Evolutionary conservation across 2,888 invertebrate species (phyloP).

Genomic region (Odontothrips loti): DNA sequence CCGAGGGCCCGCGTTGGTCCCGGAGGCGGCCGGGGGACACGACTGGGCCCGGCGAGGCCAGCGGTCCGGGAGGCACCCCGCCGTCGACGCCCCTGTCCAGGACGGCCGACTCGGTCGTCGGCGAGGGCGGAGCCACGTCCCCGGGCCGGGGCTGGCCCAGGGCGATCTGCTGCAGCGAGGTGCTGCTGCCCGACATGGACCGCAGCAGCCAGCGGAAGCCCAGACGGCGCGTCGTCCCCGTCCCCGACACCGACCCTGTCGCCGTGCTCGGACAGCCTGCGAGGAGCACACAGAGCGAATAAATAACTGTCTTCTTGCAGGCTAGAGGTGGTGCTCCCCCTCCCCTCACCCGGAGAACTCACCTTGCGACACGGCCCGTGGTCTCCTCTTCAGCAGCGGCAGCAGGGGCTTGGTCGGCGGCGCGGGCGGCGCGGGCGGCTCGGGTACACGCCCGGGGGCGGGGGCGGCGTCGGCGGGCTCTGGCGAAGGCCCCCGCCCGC

Average conservation of each 20-base stretch:
- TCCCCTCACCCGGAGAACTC: constrained; percentile 45
- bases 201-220: constrained; percentile 10
- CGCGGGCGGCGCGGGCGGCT: constrained; percentile 27
- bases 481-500: constrained; percentile 42
- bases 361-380: constrained; percentile 49
- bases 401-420: constrained; percentile 34
- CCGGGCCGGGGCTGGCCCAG: constrained; percentile 66
- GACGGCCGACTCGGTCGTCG: constrained; percentile 31
- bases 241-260: neutral
- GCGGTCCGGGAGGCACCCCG: constrained; percentile 40
- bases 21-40: constrained; percentile 32
- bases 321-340: no score
- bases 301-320: no score
- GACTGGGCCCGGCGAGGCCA: constrained; percentile 45
- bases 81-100: neutral
- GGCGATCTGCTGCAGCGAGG: constrained; percentile 61
- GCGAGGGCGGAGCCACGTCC: constrained; percentile 60
- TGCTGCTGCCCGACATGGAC: constrained; percentile 61
- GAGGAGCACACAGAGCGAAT: neutral
- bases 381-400: neutral
- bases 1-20: constrained; percentile 42
- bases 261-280: neutral
- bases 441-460: constrained; percentile 31
- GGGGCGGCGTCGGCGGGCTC: constrained; percentile 35
- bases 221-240: neutral